A percentile compares a stretch with the other conserved stretches of the same genome.
Evolutionary conservation across 2,888 invertebrate species (phyloP).

Genomic region (Uloborus plumipes): DNA sequence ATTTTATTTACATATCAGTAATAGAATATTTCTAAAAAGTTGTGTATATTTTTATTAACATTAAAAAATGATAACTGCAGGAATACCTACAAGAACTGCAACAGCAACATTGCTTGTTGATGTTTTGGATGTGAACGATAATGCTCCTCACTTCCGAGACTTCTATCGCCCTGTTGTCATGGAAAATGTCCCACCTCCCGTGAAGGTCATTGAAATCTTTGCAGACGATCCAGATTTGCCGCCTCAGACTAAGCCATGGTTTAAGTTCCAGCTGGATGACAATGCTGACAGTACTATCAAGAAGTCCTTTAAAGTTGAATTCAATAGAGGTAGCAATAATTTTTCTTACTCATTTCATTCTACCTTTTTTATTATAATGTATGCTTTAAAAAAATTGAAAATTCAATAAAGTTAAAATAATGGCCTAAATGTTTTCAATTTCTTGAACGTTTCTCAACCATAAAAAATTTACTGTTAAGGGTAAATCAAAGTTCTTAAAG

Average conservation of each 20-base stretch:
- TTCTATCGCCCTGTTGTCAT: conserved; percentile 69
- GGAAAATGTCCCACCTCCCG: conserved; percentile 70
- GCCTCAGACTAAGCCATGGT: conserved; percentile 83
- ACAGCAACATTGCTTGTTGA: conserved; percentile 68
- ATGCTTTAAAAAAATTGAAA: too few species aligned
- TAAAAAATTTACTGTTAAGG: too few species aligned
- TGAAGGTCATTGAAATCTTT: conserved; percentile 65
- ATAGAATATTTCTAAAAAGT: too few species aligned
- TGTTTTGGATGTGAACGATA: conserved; percentile 69
- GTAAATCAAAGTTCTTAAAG: too few species aligned
- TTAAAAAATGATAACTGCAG: conserved; percentile 31
- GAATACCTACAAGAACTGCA: conserved; percentile 67
- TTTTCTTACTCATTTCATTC: too few species aligned
- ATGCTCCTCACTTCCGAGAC: conserved; percentile 67
- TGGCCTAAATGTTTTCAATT: too few species aligned
- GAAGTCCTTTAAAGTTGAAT: conserved; percentile 52
- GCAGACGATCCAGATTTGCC: conserved; percentile 66
- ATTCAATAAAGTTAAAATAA: too few species aligned
- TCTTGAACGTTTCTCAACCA: too few species aligned
- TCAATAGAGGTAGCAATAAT: conserved; percentile 57
- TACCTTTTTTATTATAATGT: too few species aligned
- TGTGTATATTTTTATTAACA: too few species aligned
- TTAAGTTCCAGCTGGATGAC: conserved; percentile 80
- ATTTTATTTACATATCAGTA: too few species aligned
- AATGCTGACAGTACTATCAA: conserved; percentile 69